Conservation (phyloP, 1,140 invertebrate species). For the Pollicipes pollicipes region DNA sequence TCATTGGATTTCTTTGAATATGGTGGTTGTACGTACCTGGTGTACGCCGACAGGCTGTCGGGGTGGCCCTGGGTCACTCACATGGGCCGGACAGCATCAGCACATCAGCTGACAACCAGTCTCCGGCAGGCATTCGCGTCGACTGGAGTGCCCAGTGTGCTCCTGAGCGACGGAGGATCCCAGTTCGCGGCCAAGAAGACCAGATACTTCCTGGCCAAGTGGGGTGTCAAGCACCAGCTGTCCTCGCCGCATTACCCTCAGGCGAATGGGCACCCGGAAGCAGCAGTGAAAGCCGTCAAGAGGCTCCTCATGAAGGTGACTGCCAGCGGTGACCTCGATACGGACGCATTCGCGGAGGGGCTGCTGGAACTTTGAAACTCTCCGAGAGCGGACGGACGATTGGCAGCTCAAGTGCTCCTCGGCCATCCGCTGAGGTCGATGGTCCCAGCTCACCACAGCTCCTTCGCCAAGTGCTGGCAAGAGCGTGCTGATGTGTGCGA, state of each 20-base stretch:
- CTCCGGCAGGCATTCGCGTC: neutral
- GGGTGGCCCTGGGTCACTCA: neutral
- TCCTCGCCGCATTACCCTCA: neutral
- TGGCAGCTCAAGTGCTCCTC: slow-evolving; percentile 12
- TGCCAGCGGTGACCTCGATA: neutral
- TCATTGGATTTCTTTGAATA: neutral
- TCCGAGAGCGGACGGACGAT: slow-evolving; percentile 7
- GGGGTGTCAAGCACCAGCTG: neutral
- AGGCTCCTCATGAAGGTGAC: neutral
- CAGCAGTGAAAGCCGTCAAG: neutral
- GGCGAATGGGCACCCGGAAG: neutral
- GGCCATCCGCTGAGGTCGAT: slow-evolving; percentile 10
- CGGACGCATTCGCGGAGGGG: slow-evolving; percentile 8
- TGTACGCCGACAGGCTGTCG: neutral
- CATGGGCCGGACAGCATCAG: neutral
- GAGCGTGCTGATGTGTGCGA: neutral
- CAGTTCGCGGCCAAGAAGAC: neutral
- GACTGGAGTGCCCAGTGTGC: neutral
- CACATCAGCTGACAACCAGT: neutral
- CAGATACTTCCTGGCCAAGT: neutral
- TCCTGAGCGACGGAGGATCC: neutral
- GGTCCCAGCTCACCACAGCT: slow-evolving; percentile 10
- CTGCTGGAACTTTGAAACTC: slow-evolving; percentile 12
- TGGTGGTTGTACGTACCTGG: neutral
- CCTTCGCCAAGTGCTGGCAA: neutral